Conservation (phyloP, 53 echinoderm and acorn worm genomes). For the Paracentrotus lividus region DNA sequence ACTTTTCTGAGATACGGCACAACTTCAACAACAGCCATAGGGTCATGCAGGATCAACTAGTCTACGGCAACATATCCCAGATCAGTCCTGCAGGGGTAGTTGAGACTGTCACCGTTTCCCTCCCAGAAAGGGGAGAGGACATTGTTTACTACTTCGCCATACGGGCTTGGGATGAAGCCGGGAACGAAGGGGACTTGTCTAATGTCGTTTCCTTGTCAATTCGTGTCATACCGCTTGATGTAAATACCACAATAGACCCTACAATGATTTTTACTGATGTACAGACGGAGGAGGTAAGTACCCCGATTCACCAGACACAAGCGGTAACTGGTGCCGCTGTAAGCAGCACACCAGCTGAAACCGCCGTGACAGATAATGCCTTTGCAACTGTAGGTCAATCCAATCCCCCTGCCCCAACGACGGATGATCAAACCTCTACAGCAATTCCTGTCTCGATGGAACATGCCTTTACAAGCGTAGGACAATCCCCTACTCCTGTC, state of each 20-base stretch:
- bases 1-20: conserved; percentile 29
- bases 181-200: conserved; percentile 51
- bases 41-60: conserved; percentile 14
- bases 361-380: too few relatives aligned
- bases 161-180: conserved; percentile 61
- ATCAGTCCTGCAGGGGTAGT: neutral
- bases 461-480: too few relatives aligned
- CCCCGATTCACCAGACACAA: too few relatives aligned
- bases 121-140: conserved; percentile 32
- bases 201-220: conserved; percentile 41
- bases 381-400: too few relatives aligned
- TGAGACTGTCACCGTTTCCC: conserved; percentile 6
- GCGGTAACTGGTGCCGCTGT: too few relatives aligned
- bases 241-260: neutral
- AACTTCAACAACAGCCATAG: neutral
- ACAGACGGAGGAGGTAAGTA: too few relatives aligned
- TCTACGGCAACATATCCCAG: conserved; percentile 23
- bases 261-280: too few relatives aligned
- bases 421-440: too few relatives aligned
- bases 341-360: too few relatives aligned
- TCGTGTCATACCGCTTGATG: conserved; percentile 13
- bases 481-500: neutral
- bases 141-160: conserved; percentile 58
- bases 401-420: too few relatives aligned
- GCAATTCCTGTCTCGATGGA: too few relatives aligned